phyloP scores from a whole-genome alignment of 2,797 vertebrate species.

The Sebastes hubbsi region DNA sequence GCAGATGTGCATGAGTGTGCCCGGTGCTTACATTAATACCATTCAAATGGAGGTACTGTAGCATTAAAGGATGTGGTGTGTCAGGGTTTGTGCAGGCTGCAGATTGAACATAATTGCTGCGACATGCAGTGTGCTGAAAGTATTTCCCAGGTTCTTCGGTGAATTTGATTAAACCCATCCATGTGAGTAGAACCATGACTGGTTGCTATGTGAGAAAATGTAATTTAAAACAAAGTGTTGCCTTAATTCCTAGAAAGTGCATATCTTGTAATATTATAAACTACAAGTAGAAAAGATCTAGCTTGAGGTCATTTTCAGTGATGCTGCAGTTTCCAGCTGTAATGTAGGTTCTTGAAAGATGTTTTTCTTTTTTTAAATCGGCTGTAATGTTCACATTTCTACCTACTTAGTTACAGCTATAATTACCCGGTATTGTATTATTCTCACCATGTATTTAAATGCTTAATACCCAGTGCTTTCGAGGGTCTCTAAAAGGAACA shows the following conservation, averaged over 20 bases:
- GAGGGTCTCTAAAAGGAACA: conserved; percentile 39
- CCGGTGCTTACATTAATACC: conserved; percentile 44
- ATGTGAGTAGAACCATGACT: conserved; percentile 59
- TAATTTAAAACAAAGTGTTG: conserved; percentile 51
- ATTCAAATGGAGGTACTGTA: conserved; percentile 42
- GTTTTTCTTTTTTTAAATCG: background rate
- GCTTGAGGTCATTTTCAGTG: background rate
- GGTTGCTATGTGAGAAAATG: conserved; percentile 38
- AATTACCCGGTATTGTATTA: background rate
- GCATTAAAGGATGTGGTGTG: conserved; percentile 43
- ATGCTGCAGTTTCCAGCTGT: background rate
- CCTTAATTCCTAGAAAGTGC: conserved; percentile 54
- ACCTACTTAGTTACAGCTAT: background rate
- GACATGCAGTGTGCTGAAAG: conserved; percentile 41
- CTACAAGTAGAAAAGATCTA: conserved; percentile 8
- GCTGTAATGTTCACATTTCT: background rate
- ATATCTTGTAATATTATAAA: conserved; percentile 35
- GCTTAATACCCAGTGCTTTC: background rate
- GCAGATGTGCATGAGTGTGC: conserved; percentile 53
- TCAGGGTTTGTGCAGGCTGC: conserved; percentile 39
- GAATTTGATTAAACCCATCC: conserved; percentile 67
- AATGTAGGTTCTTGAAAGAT: background rate
- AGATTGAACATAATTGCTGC: conserved; percentile 52
- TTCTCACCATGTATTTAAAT: background rate
- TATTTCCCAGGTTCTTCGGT: conserved; percentile 54